phyloP scores from a whole-genome alignment of 2,888 invertebrate genomes.

The Sympetrum striolatum region DNA sequence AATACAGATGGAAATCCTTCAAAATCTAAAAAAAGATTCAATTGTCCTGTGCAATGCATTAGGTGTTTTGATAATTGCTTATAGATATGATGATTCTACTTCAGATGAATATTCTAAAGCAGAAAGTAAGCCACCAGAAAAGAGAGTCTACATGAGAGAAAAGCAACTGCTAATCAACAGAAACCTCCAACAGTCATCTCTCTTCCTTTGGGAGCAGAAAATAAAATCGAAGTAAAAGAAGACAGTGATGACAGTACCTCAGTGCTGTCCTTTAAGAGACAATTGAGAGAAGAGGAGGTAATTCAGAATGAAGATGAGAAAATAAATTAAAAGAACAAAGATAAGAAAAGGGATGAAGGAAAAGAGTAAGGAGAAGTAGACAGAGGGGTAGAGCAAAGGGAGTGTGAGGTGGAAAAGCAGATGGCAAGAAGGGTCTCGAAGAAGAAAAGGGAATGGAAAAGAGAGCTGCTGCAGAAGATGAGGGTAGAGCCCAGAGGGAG shows the following conservation, averaged over 20 bases:
- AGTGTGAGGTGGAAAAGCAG: neutral
- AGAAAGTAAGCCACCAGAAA: neutral
- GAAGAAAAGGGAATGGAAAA: neutral
- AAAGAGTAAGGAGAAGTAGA: neutral
- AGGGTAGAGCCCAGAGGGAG: neutral
- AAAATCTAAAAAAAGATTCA: no score
- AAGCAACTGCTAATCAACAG: neutral
- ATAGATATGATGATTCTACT: no score
- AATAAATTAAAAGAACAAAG: neutral
- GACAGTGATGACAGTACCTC: slow-evolving; percentile 62
- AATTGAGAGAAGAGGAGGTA: slow-evolving; percentile 48
- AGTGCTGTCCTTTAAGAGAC: slow-evolving; percentile 59
- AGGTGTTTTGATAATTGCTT: no score
- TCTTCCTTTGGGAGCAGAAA: no score
- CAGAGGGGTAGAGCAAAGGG: neutral
- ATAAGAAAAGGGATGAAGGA: neutral
- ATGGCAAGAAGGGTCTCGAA: neutral
- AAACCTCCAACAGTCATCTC: neutral
- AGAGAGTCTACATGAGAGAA: neutral
- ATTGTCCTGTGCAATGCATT: no score
- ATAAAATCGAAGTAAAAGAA: neutral
- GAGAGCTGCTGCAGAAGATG: neutral
- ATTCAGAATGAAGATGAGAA: slow-evolving; percentile 47
- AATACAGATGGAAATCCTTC: no score
- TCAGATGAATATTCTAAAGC: neutral